phyloP scores from a whole-genome alignment of 2,888 invertebrate species.

The Aquatica leii region DNA sequence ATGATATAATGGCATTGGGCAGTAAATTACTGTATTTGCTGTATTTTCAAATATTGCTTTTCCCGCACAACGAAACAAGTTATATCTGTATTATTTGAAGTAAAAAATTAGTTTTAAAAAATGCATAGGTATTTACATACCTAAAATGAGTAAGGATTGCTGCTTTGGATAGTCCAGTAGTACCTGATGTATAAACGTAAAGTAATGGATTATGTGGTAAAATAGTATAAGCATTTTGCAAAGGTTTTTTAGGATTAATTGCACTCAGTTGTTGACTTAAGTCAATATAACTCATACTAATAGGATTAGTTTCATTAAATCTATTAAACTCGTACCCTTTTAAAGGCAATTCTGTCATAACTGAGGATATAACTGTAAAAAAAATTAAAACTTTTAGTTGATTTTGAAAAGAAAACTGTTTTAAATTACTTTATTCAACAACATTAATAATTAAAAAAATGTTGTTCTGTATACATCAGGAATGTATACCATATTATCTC shows the following conservation, averaged over 20 bases:
- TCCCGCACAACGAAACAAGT: no score
- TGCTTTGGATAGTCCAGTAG: conserved; percentile 96
- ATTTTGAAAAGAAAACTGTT: no score
- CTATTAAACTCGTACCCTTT: background rate
- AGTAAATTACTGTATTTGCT: conserved; percentile 81
- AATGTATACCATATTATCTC: no score
- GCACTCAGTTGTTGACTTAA: background rate
- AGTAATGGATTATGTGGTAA: conserved; percentile 62
- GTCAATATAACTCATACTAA: background rate
- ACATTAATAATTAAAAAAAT: no score
- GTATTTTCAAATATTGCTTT: no score
- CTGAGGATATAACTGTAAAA: no score
- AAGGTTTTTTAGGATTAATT: background rate
- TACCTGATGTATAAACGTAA: conserved; percentile 94
- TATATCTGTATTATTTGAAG: background rate
- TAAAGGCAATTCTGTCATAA: background rate
- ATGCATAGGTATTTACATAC: no score
- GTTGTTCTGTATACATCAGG: no score
- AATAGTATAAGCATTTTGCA: background rate
- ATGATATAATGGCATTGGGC: conserved; percentile 93
- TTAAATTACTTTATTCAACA: no score
- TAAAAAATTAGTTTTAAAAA: no score
- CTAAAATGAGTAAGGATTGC: conserved; percentile 90
- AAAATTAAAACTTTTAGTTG: no score
- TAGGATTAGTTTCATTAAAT: background rate